phyloP scores from a whole-genome alignment of 2,797 vertebrate genomes.

The Lophius americanus region DNA sequence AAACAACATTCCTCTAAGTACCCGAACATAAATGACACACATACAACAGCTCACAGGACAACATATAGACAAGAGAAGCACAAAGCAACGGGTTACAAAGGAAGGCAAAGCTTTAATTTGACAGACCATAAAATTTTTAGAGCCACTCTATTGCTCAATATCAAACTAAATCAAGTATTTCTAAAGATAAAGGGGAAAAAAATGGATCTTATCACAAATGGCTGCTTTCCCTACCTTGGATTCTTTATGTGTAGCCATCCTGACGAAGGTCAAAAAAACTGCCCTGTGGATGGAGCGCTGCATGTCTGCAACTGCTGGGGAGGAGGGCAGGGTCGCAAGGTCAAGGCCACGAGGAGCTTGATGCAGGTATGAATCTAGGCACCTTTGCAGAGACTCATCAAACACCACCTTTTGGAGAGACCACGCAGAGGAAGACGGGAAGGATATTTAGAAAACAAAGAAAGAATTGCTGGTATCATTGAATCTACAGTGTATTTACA shows the following conservation, averaged over 20 bases:
- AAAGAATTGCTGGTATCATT: not conserved
- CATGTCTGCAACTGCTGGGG: conserved; percentile 79
- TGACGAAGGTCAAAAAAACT: conserved; percentile 92
- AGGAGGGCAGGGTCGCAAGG: conserved; percentile 58
- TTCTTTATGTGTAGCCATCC: conserved; percentile 97
- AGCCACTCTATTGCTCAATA: not conserved
- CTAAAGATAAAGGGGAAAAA: not conserved
- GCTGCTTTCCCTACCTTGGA: conserved; percentile 84
- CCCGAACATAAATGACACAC: too few relatives aligned
- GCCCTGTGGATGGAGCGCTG: conserved; percentile 85
- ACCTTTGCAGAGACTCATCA: conserved; percentile 92
- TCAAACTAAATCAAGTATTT: conserved; percentile 1
- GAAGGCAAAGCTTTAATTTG: too few relatives aligned
- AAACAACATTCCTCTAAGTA: too few relatives aligned
- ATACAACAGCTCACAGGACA: too few relatives aligned
- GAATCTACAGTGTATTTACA: not conserved
- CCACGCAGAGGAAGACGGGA: not conserved
- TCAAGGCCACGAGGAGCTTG: conserved; percentile 89
- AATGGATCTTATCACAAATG: not conserved
- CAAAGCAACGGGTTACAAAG: not conserved
- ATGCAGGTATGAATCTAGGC: conserved; percentile 91
- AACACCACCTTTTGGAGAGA: conserved; percentile 87
- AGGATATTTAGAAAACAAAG: not conserved
- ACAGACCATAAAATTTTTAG: too few relatives aligned
- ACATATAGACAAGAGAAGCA: not conserved